Conservation (phyloP, 2,888 invertebrate species). For the Drosophila heteroneura region DNA sequence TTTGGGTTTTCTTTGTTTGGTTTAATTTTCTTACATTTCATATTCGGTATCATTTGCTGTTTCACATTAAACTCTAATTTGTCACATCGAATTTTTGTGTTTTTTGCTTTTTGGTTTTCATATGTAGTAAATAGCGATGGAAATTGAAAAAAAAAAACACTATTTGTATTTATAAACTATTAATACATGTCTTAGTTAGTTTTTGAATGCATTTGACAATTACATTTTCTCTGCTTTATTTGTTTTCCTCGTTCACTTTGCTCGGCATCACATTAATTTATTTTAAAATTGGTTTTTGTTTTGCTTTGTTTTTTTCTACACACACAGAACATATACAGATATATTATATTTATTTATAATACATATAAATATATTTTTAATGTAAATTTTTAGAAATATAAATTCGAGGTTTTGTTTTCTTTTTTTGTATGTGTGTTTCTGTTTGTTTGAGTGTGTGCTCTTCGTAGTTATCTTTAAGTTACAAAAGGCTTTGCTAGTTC, state of each 20-base stretch:
- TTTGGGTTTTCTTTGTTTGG: conserved; percentile 32
- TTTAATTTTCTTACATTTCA: conserved; percentile 34
- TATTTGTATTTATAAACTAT: conserved; percentile 64
- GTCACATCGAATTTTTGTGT: conserved; percentile 71
- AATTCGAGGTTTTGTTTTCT: conserved; percentile 71
- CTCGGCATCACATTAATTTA: conserved; percentile 63
- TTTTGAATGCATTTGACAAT: conserved; percentile 69
- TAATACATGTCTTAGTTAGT: conserved; percentile 67
- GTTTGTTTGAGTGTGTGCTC: conserved; percentile 13
- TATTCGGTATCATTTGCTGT: conserved; percentile 34
- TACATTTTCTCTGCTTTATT: conserved; percentile 31
- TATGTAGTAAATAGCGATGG: conserved; percentile 64
- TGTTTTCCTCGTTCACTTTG: conserved; percentile 27
- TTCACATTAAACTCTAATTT: conserved; percentile 70
- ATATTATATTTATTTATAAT: conserved; percentile 44
- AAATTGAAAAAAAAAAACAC: conserved; percentile 65
- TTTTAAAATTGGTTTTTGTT: conserved; percentile 36
- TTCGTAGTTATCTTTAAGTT: conserved; percentile 17
- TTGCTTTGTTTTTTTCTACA: conserved; percentile 36
- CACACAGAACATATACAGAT: conserved; percentile 50
- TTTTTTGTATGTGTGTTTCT: conserved; percentile 20
- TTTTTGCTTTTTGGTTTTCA: conserved; percentile 49
- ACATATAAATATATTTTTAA: conserved; percentile 55
- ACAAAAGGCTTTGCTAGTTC: conserved; percentile 39
- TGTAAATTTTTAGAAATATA: conserved; percentile 78